Evolutionary conservation across 2,113 vertebrate species (phyloP).

Genomic region (Melanotaenia duboulayi): DNA sequence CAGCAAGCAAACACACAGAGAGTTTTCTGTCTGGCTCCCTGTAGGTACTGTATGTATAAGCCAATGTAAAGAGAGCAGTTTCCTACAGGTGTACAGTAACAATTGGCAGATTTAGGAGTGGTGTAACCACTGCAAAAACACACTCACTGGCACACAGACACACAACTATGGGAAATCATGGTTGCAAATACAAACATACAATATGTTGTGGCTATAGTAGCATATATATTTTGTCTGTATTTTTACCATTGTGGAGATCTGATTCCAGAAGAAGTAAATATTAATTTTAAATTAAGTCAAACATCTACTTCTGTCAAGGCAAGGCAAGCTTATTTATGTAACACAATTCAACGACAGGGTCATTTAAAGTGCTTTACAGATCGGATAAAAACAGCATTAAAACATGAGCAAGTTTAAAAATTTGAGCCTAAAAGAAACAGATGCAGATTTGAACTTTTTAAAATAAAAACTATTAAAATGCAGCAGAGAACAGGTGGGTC

Average conservation of each 20-base stretch:
- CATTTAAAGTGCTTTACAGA: too few species aligned
- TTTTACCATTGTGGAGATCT: background rate
- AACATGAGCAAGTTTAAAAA: too few species aligned
- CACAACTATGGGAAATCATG: background rate
- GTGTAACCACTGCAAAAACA: background rate
- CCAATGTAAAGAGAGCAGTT: constrained; percentile 36
- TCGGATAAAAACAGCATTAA: too few species aligned
- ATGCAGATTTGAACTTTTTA: too few species aligned
- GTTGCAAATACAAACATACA: background rate
- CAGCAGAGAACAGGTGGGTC: too few species aligned
- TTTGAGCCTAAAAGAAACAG: too few species aligned
- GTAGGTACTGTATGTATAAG: background rate
- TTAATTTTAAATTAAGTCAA: background rate
- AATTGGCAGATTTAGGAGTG: constrained; percentile 23
- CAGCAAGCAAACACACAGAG: constrained; percentile 40
- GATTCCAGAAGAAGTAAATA: background rate
- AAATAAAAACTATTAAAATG: too few species aligned
- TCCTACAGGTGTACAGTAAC: constrained; percentile 39
- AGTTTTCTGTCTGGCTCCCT: constrained; percentile 20
- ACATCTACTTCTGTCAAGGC: background rate
- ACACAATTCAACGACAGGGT: too few species aligned
- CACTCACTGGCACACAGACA: background rate
- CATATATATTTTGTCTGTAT: background rate
- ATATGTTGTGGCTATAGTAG: too few species aligned
- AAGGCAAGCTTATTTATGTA: too few species aligned